A percentile compares a stretch with the other conserved stretches of the same genome.
Evolutionary conservation across 2,888 invertebrate species (phyloP).

Genomic region (Andrena haemorrhoa): DNA sequence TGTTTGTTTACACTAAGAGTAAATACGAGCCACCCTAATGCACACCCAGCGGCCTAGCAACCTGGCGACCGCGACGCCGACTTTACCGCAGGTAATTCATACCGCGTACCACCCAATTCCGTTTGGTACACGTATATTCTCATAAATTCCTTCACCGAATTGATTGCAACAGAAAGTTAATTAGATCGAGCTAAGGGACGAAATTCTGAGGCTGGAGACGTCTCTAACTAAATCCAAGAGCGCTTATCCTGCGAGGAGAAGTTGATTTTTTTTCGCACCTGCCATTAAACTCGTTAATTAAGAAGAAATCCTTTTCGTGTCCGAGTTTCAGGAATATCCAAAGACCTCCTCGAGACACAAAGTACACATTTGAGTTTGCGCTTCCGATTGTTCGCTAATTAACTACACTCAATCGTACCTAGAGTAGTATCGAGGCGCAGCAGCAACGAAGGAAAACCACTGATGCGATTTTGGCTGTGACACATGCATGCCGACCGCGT

Average conservation of each 20-base stretch:
- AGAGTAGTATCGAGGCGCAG: not conserved
- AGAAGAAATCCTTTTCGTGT: constrained; percentile 53
- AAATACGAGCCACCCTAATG: too few relatives aligned
- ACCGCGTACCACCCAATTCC: too few relatives aligned
- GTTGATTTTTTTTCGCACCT: constrained; percentile 3
- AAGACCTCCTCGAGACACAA: constrained; percentile 9
- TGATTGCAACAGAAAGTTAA: constrained; percentile 31
- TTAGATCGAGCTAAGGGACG: constrained; percentile 59
- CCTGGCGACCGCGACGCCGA: too few relatives aligned
- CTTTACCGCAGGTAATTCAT: too few relatives aligned
- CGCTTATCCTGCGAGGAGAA: constrained; percentile 25
- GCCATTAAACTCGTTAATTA: constrained; percentile 51
- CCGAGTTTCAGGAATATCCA: not conserved
- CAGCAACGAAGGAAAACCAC: not conserved
- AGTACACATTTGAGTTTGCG: not conserved
- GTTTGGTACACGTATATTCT: too few relatives aligned
- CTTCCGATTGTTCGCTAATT: not conserved
- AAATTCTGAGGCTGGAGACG: constrained; percentile 13
- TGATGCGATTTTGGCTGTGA: not conserved
- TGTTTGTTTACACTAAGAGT: too few relatives aligned
- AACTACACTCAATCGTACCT: too few relatives aligned
- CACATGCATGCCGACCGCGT: not conserved
- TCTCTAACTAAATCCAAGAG: constrained; percentile 35
- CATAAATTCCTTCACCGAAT: too few relatives aligned
- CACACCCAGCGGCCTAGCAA: too few relatives aligned